Evolutionary conservation across 2,113 vertebrate species (phyloP).

Genomic region (Phoenicopterus ruber): DNA sequence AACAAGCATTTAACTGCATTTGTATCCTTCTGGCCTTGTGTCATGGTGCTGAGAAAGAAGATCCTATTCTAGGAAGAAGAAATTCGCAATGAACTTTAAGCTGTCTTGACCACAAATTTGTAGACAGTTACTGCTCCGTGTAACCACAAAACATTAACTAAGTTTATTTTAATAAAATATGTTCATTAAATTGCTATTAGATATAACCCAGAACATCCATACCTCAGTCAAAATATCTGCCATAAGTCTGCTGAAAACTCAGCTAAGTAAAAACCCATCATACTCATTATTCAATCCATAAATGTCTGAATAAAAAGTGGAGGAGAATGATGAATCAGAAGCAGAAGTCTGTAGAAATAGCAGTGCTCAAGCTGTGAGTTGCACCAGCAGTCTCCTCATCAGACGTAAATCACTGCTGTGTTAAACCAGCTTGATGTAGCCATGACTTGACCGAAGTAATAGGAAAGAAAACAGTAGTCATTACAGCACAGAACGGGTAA

Average conservation of each 20-base stretch:
- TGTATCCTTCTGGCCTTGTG: background rate
- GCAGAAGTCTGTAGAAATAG: background rate
- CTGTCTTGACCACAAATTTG: background rate
- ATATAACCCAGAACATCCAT: background rate
- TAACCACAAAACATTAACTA: background rate
- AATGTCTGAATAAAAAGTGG: background rate
- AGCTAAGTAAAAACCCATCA: background rate
- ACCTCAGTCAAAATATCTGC: background rate
- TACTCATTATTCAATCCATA: background rate
- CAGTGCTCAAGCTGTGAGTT: background rate
- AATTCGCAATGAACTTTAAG: background rate
- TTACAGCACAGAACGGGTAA: background rate
- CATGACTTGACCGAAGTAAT: background rate
- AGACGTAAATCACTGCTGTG: background rate
- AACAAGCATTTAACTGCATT: background rate
- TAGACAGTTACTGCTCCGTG: background rate
- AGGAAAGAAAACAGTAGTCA: background rate
- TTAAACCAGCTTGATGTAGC: background rate
- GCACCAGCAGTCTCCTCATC: background rate
- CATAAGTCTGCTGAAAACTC: background rate
- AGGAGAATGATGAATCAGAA: background rate
- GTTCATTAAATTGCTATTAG: background rate
- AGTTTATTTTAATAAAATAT: constrained; percentile 7
- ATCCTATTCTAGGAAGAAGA: background rate
- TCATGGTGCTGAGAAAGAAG: background rate